Base-by-base conservation (phyloP, 2,888 invertebrate species). In the Melikaiella ostensackeni region DNA sequence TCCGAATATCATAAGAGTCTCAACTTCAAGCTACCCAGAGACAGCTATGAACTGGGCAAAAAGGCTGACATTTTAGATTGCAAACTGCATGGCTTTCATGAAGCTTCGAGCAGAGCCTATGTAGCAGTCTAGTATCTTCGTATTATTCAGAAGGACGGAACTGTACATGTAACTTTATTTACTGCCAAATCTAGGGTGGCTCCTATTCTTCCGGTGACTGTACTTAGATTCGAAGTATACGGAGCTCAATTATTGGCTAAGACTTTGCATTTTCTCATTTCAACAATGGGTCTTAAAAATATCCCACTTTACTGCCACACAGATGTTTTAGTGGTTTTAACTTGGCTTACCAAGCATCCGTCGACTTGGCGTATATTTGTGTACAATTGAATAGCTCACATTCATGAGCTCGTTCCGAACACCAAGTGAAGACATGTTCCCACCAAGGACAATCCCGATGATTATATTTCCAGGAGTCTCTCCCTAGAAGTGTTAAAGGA, bases 361-460 rank as follows among this genome's bases (percentile, higher is more conserved):
- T 62, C 75, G 9, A 66, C 7, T n/a, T 78, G 78, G 70, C 55
- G 42, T 27, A 75, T 64, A 1, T 78, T 78, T 35, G 70, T 75
- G 1, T 75, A 70, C 27, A 78, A 78, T 70, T 13, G 64, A 35
- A 70, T 78, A 0, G 66, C 78, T 16, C 46, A 59, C 30, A 75
- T 78, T 21, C 62, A 78, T 11, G 63, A 38, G 38, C n/a, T 63
- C 9, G 11, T 63, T 1, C 38, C 63, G 13, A 46, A 46, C 13
- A 6, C 7, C 33, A 33, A 33, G 33, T 46, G 1, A 16, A 46
- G 19, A 13, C 46, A 46, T 46, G 46, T 19, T 42, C 3, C 46
- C 19, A 46, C 16, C 16, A 46, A 46, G 19, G 19, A 19, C 46
- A 46, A 46, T 46, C 3, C 4, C 46, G 46, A 3, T 42, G 46